Base-by-base conservation (phyloP, 2,888 invertebrate species). In the Aquatica leii region DNA sequence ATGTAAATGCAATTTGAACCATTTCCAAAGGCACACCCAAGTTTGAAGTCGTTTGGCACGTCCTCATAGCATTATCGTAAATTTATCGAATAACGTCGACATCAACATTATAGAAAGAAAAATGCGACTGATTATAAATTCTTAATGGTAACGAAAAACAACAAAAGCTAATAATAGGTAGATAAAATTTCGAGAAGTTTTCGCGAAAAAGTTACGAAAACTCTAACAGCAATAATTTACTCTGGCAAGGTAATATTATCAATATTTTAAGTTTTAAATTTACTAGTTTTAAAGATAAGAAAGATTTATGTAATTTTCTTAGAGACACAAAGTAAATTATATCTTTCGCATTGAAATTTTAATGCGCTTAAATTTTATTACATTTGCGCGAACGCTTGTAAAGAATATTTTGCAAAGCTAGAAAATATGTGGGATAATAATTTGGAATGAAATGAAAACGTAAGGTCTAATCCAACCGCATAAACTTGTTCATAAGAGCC, bases 401-500 rank as follows among this genome's bases (percentile, higher is more conserved):
- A n/a, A 12, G 6, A 12, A 14, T 40, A 9, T 34, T 34, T 8
- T 40, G 14, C 40, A 40, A 40, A 40, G 12, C 40, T 40, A 40
- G 40, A 40, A 40, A 40, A 14, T 40, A 40, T 14, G 40, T 40
- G 14, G 40, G 14, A 40, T 40, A 40, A 37, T 52, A 52, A 35
- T 50, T 61, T 49, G 40, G 9, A 24, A 46, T 54, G 34, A 53
- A 57, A 58, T 49, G 58, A 62, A 58, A 62, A 41, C 51, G 34
- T 8, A 18, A 14, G n/a, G 6, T 37, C 62, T 62, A 58, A 62
- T 58, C 62, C 62, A 35, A 40, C 51, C 62, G 50, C 56, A 62
- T 62, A 56, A 62, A 62, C 56, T 56, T 56, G 51, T 56, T 62
- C 56, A 56, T 62, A 62, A 62, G 51, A 57, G 51, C 50, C 49